Conservation (phyloP, 2,113 vertebrate genomes). For the Pycnonotus jocosus region DNA sequence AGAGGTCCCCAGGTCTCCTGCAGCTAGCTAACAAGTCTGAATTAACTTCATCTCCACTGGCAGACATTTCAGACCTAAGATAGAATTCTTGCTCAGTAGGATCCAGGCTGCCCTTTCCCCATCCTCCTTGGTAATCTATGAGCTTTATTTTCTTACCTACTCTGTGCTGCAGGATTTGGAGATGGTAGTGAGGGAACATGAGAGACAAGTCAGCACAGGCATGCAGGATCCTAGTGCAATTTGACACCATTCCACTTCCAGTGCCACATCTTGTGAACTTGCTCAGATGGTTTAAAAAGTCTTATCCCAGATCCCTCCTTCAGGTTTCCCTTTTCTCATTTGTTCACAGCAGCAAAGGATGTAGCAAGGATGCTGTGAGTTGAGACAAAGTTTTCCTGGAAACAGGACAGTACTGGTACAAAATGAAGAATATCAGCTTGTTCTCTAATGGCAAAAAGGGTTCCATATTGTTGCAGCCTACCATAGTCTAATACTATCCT, state of each 20-base stretch:
- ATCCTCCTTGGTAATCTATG: neutral
- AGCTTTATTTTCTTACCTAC: neutral
- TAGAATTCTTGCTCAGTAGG: neutral
- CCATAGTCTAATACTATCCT: neutral
- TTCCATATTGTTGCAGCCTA: neutral
- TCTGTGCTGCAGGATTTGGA: neutral
- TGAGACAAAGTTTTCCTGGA: neutral
- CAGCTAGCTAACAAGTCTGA: neutral
- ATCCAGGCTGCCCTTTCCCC: neutral
- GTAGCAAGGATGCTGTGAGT: neutral
- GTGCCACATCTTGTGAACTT: neutral
- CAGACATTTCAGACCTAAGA: neutral
- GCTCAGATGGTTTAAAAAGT: neutral
- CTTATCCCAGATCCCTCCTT: neutral
- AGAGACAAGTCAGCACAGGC: neutral
- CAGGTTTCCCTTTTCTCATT: neutral
- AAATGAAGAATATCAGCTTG: neutral
- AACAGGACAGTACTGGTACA: rapidly evolving
- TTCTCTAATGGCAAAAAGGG: neutral
- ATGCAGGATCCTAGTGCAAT: neutral
- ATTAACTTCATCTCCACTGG: neutral
- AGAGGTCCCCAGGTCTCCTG: neutral
- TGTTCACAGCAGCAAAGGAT: neutral
- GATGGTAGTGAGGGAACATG: neutral
- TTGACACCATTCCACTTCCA: rapidly evolving